Evolutionary conservation across 2,888 invertebrate genomes (phyloP).

Genomic region (Monoplex corrugatus): DNA sequence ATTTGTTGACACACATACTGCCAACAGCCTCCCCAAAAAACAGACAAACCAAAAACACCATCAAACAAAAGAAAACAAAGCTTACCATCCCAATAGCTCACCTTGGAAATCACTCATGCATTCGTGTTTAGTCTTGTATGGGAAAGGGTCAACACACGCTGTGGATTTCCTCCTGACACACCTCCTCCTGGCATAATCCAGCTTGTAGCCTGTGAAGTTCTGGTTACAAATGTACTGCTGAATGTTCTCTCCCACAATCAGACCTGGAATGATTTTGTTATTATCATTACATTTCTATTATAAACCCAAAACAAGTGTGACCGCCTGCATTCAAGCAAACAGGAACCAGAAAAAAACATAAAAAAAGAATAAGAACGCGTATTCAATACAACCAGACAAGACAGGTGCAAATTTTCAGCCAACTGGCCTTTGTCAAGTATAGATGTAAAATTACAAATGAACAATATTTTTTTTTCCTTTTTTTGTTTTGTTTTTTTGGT

Average conservation of each 20-base stretch:
- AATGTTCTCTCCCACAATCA: conserved; percentile 44
- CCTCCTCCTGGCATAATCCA: conserved; percentile 49
- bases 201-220: conserved; percentile 48
- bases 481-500: too few relatives aligned
- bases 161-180: conserved; percentile 36
- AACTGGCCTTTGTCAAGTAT: too few relatives aligned
- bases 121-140: conserved; percentile 51
- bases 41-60: background rate
- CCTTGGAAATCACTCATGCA: conserved; percentile 54
- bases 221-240: conserved; percentile 52
- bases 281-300: background rate
- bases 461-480: too few relatives aligned
- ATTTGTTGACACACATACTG: too few relatives aligned
- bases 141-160: conserved; percentile 54
- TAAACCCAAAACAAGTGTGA: background rate
- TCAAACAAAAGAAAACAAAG: background rate
- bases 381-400: too few relatives aligned
- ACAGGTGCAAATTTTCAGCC: too few relatives aligned
- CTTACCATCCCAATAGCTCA: too few relatives aligned
- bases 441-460: too few relatives aligned
- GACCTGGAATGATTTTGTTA: background rate
- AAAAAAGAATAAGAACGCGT: too few relatives aligned
- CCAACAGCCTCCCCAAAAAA: too few relatives aligned
- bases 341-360: too few relatives aligned
- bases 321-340: background rate